Evolutionary conservation across 1,140 invertebrate species (phyloP).

Genomic region (Ips typographus): DNA sequence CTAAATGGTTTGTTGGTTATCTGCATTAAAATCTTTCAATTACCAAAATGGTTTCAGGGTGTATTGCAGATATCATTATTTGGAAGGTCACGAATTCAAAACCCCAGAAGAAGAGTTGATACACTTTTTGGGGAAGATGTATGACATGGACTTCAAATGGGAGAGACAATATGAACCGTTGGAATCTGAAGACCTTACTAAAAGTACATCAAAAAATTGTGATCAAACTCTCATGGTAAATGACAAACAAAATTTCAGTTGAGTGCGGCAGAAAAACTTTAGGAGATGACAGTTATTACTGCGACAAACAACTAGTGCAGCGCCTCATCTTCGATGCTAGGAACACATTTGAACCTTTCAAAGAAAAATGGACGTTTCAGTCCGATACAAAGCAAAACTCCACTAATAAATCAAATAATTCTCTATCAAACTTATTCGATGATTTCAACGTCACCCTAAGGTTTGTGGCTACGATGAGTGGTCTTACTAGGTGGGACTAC

Average conservation of each 20-base stretch:
- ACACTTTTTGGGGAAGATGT: conserved; percentile 71
- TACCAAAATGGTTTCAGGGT: conserved; percentile 58
- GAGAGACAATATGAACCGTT: conserved; percentile 53
- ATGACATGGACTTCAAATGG: conserved; percentile 60
- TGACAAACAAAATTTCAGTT: conserved; percentile 50
- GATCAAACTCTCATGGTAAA: background rate
- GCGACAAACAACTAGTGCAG: conserved; percentile 82
- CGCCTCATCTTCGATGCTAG: conserved; percentile 86
- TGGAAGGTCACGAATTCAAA: conserved; percentile 70
- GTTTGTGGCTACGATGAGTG: conserved; percentile 87
- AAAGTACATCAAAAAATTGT: conserved; percentile 5
- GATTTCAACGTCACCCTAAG: conserved; percentile 70
- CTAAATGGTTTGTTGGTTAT: conserved; percentile 67
- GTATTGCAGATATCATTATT: conserved; percentile 85
- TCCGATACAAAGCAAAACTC: conserved; percentile 51
- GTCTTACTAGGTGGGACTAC: conserved; percentile 82
- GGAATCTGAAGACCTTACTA: conserved; percentile 39
- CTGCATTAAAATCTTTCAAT: background rate
- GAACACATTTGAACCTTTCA: conserved; percentile 72
- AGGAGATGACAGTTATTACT: conserved; percentile 73
- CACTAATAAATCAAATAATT: conserved; percentile 6
- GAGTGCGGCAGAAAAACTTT: conserved; percentile 58
- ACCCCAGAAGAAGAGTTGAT: conserved; percentile 71
- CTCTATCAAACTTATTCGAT: conserved; percentile 56
- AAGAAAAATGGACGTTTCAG: conserved; percentile 58